phyloP scores from a whole-genome alignment of 64 coral and sea anemone genomes.

The Stichodactyla mertensii region DNA sequence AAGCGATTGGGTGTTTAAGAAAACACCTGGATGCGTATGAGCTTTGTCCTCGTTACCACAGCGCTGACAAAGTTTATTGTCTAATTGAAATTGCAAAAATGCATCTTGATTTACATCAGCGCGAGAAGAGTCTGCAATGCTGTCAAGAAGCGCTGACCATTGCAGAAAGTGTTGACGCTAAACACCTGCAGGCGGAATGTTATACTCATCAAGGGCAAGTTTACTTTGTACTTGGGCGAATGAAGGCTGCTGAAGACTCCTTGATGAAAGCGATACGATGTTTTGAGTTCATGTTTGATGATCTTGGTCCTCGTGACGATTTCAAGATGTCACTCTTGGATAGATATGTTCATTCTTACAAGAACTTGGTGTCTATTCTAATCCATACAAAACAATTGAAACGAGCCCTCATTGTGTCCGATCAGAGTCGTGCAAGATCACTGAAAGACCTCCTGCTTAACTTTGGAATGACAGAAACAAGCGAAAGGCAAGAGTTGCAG shows the following conservation, averaged over 20 bases:
- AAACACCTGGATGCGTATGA: background rate
- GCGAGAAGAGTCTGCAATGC: background rate
- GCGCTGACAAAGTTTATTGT: background rate
- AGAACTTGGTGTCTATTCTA: too few relatives aligned
- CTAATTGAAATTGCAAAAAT: background rate
- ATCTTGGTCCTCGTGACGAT: too few relatives aligned
- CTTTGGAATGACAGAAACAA: too few relatives aligned
- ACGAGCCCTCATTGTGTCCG: too few relatives aligned
- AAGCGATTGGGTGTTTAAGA: background rate
- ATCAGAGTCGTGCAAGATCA: too few relatives aligned
- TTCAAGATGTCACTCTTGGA: too few relatives aligned
- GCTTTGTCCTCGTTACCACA: background rate
- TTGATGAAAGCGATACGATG: too few relatives aligned
- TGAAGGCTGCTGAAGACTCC: background rate
- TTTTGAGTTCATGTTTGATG: too few relatives aligned
- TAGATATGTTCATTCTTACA: too few relatives aligned
- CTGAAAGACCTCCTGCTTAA: too few relatives aligned
- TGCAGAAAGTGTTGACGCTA: background rate
- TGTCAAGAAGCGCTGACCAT: background rate
- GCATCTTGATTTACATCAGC: background rate
- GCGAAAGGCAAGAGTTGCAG: too few relatives aligned
- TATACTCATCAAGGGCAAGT: background rate
- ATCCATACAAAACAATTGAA: too few relatives aligned
- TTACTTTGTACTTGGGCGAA: background rate
- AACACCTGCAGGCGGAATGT: background rate